Evolutionary conservation across 2,888 invertebrate species (phyloP).

Genomic region (Willowsia nigromaculata): DNA sequence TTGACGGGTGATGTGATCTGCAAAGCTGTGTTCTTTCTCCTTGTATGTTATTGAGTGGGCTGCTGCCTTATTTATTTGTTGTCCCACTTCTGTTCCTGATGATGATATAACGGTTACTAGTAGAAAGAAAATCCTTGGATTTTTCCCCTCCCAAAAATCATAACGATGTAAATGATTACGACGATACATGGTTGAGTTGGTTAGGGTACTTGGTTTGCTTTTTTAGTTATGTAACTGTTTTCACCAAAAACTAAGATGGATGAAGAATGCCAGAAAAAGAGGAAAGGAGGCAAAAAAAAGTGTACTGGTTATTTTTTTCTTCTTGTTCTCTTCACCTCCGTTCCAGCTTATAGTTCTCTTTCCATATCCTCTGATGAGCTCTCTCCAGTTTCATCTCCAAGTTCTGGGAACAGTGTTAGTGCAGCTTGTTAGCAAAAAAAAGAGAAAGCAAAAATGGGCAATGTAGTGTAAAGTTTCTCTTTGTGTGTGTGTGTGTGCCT

Average conservation of each 20-base stretch:
- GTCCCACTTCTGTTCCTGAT: neutral
- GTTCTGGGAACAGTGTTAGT: neutral
- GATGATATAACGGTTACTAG: too few species aligned
- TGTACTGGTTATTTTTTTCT: neutral
- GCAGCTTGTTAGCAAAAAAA: constrained; percentile 10
- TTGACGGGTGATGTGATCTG: constrained; percentile 27
- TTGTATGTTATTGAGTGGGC: neutral
- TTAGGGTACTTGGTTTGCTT: neutral
- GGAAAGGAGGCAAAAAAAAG: neutral
- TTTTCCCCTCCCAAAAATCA: too few species aligned
- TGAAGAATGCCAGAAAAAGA: neutral
- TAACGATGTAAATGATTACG: neutral
- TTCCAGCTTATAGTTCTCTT: neutral
- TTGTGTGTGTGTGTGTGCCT: neutral
- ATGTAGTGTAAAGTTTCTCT: constrained; percentile 37
- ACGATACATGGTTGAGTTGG: neutral
- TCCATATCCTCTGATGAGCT: neutral
- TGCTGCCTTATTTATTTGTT: neutral
- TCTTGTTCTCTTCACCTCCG: neutral
- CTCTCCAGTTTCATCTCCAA: neutral
- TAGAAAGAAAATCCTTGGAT: too few species aligned
- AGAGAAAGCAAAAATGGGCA: neutral
- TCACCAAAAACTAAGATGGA: neutral
- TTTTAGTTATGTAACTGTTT: neutral
- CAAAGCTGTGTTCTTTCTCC: neutral